These are phyloP conservation scores for Chelonus insularis DNA, from an alignment of 1,140 invertebrate species.

Conservation along the genomic window DNA sequence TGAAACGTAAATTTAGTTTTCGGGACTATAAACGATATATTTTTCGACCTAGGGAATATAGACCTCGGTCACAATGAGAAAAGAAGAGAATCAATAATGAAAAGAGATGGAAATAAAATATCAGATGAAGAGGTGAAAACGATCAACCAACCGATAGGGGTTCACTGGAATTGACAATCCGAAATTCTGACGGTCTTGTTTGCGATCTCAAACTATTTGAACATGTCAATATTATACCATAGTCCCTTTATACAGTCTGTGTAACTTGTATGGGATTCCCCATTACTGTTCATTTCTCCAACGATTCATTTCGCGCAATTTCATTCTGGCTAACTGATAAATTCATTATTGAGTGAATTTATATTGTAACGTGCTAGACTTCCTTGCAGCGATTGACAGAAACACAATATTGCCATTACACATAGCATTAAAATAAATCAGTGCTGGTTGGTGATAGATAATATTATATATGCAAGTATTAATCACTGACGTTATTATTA, in stretches of 20 bases:
- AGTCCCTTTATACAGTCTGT: neutral
- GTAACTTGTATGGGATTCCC: neutral
- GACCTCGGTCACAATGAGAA: neutral
- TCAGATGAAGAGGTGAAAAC: too few species aligned
- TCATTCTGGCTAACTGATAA: constrained; percentile 32
- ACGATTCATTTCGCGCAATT: neutral
- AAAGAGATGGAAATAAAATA: too few species aligned
- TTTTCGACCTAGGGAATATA: neutral
- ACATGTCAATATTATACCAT: constrained; percentile 5
- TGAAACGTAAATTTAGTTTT: constrained; percentile 38
- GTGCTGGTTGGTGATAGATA: neutral
- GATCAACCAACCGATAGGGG: neutral
- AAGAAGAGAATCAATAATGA: neutral
- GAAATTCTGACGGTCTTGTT: constrained; percentile 12
- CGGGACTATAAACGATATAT: constrained; percentile 33
- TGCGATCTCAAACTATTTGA: neutral
- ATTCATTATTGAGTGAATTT: constrained; percentile 40
- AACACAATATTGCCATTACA: constrained; percentile 46
- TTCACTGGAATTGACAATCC: constrained; percentile 11
- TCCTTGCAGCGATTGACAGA: constrained; percentile 35
- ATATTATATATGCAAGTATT: neutral
- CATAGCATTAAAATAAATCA: neutral
- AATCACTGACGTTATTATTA: too few species aligned
- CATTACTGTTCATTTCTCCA: neutral
- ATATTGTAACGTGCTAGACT: constrained; percentile 25